Base-by-base conservation (phyloP, 2,888 invertebrate genomes). In the Glyphotaelius pellucidus region DNA sequence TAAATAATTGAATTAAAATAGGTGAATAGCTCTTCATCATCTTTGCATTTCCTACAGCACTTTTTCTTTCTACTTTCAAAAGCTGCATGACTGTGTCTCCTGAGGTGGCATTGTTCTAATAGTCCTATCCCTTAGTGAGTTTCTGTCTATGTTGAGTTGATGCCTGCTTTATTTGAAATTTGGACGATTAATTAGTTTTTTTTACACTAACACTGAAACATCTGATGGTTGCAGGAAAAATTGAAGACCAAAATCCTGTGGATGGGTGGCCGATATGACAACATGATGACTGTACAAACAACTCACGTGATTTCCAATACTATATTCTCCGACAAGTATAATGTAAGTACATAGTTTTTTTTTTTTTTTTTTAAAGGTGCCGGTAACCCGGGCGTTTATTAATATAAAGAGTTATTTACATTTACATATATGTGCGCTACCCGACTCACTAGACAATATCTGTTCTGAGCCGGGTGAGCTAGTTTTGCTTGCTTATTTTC, bases 281-380 rank as follows among this genome's bases (percentile, higher is more conserved):
- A 97, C 90, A 96, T 96, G 90, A 95, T 98, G 88, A 96, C 97
- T 15, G 96, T 96, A 47, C 96, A 96, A 90, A 97, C 97, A 1
- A 99, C 98, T 12, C 98, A 99, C 95, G 96, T 99, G 32, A 96
- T 99, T 3, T 98, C 98, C 1, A 97, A 97, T 94, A 97, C 97
- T 47, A 97, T 98, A 0, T 96, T 97, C 93, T 98, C 98, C 0
- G 97, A 97, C 91, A 98, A 98, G 95, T 98, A 98, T 94, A 96
- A 97, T 95, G 98, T 97, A 95, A 95, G 96, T 79, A 52, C 42
- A 42, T 12, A 42, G 12, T 38, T 7, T n/a, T n/a, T n/a, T n/a
- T n/a, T n/a, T n/a, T n/a, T n/a, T n/a, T n/a, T n/a, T n/a, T n/a
- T n/a, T n/a, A n/a, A n/a, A n/a, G n/a, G n/a, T n/a, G n/a, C n/a